Evolutionary conservation across 2,888 invertebrate genomes (phyloP).

Genomic region (Liposcelis brunnea): DNA sequence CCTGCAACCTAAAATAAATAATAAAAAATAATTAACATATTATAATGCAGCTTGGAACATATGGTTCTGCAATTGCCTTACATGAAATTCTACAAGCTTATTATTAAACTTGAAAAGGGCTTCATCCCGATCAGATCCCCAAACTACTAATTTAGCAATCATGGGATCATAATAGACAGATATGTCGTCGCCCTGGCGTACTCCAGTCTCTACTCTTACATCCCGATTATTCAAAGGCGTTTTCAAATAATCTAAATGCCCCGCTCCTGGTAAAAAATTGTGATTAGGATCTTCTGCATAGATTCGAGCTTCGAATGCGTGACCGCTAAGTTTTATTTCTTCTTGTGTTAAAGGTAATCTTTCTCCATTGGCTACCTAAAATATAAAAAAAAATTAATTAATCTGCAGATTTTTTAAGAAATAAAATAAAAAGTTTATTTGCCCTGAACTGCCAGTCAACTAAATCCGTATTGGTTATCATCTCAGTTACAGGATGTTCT

Average conservation of each 20-base stretch:
- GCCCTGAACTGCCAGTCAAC: slow-evolving; percentile 91
- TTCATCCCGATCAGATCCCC: slow-evolving; percentile 68
- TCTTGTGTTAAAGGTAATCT: slow-evolving; percentile 63
- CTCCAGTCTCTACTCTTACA: slow-evolving; percentile 83
- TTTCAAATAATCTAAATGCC: slow-evolving; percentile 54
- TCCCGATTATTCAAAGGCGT: slow-evolving; percentile 46
- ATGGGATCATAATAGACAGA: slow-evolving; percentile 99
- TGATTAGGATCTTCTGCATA: slow-evolving; percentile 67
- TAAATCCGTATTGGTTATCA: slow-evolving; percentile 90
- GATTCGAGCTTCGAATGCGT: slow-evolving; percentile 90
- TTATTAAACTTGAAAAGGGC: slow-evolving; percentile 62
- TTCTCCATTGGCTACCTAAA: slow-evolving; percentile 68
- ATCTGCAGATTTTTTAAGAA: slow-evolving; percentile 1
- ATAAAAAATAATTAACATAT: slow-evolving; percentile 2
- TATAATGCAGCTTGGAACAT: slow-evolving; percentile 3
- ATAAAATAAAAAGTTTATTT: slow-evolving; percentile 12
- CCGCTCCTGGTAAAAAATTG: slow-evolving; percentile 89
- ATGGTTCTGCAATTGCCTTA: too few species aligned
- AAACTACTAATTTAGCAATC: slow-evolving; percentile 97
- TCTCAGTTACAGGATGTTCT: slow-evolving; percentile 94
- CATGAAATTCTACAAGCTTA: slow-evolving; percentile 70
- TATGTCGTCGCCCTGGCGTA: slow-evolving; percentile 81
- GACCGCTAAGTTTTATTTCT: slow-evolving; percentile 60
- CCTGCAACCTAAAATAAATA: slow-evolving; percentile 61
- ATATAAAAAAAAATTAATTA: neutral